Percentiles rank a stretch among this genome's conserved stretches.
Conservation (phyloP, 1,140 invertebrate genomes). For the Drosophila sturtevanti region DNA sequence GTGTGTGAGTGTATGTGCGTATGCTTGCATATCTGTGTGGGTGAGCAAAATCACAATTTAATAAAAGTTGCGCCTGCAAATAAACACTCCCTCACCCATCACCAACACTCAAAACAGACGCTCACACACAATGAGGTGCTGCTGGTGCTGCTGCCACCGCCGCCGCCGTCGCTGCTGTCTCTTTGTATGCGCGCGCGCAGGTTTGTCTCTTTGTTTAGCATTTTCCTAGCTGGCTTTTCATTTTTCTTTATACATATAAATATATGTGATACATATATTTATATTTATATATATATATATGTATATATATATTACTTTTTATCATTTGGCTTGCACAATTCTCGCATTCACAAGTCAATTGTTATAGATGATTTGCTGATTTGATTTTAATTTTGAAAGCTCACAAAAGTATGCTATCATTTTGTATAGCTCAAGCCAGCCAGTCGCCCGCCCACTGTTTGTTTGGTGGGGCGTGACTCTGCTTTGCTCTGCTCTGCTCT, state of each 20-base stretch:
- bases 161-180: too few species aligned
- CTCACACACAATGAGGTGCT: slow-evolving; percentile 20
- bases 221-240: slow-evolving; percentile 39
- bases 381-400: slow-evolving; percentile 54
- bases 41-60: slow-evolving; percentile 77
- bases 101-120: slow-evolving; percentile 1
- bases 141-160: slow-evolving; percentile 3
- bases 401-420: slow-evolving; percentile 32
- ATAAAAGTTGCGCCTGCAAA: slow-evolving; percentile 79
- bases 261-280: neutral
- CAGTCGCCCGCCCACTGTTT: neutral
- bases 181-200: slow-evolving; percentile 41
- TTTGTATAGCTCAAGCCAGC: slow-evolving; percentile 37
- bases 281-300: neutral
- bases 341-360: slow-evolving; percentile 54
- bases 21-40: slow-evolving; percentile 17
- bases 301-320: slow-evolving; percentile 9
- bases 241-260: slow-evolving; percentile 32
- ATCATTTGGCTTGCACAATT: slow-evolving; percentile 31
- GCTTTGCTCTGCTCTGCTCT: neutral
- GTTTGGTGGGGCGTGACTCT: slow-evolving; percentile 38
- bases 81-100: slow-evolving; percentile 53
- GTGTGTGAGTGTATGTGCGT: slow-evolving; percentile 22
- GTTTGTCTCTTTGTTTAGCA: slow-evolving; percentile 36
- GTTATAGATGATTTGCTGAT: slow-evolving; percentile 54